Evolutionary conservation across 1,140 invertebrate genomes (phyloP).

Genomic region (Tetraneura akinire): DNA sequence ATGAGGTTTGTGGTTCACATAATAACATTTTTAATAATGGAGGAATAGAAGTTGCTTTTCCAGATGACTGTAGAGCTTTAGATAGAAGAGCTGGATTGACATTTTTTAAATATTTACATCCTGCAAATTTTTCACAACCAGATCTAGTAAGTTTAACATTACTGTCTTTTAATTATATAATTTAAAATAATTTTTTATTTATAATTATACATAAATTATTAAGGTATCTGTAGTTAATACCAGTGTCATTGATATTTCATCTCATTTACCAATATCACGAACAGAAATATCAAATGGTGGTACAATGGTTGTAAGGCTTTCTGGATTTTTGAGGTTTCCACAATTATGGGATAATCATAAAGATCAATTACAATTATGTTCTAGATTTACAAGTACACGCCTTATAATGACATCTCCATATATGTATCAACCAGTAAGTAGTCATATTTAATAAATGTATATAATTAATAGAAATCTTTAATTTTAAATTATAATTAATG

Average conservation of each 20-base stretch:
- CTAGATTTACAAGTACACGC: conserved; percentile 56
- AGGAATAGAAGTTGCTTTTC: conserved; percentile 76
- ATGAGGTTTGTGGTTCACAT: conserved; percentile 73
- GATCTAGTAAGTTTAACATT: conserved; percentile 63
- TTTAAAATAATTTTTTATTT: conserved; percentile 31
- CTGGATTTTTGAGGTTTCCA: conserved; percentile 79
- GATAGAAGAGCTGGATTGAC: conserved; percentile 86
- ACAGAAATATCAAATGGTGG: conserved; percentile 68
- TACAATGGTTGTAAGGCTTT: conserved; percentile 73
- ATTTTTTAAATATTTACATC: conserved; percentile 82
- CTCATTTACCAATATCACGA: conserved; percentile 61
- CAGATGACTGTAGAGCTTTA: conserved; percentile 74
- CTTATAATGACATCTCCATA: conserved; percentile 50
- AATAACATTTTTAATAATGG: conserved; percentile 59
- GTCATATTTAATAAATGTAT: too few relatives aligned
- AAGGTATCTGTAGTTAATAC: conserved; percentile 75
- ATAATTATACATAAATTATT: conserved; percentile 54
- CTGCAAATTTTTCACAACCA: conserved; percentile 81
- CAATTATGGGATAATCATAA: conserved; percentile 68
- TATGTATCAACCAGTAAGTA: conserved; percentile 50
- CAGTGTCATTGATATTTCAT: conserved; percentile 74
- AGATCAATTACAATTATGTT: conserved; percentile 73
- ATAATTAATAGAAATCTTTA: not conserved
- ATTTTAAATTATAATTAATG: conserved; percentile 15
- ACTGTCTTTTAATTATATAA: not conserved